Conservation (phyloP, 2,797 vertebrate genomes). For the Dermochelys coriacea region DNA sequence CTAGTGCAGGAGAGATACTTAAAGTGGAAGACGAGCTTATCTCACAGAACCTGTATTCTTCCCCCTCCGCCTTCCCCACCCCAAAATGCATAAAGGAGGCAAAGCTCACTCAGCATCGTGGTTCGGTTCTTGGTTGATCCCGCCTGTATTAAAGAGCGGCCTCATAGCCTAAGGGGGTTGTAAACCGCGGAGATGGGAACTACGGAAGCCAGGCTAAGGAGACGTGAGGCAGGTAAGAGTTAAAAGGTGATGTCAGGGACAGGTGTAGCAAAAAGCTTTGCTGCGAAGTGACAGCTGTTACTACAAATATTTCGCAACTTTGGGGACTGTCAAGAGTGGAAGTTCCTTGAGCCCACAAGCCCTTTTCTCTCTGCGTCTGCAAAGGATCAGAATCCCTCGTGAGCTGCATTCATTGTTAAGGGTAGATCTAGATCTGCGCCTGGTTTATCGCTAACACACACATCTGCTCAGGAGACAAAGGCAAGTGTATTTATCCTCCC, state of each 20-base stretch:
- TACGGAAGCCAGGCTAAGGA: not conserved
- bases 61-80: not conserved
- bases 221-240: not conserved
- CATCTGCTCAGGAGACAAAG: not conserved
- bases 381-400: accelerated
- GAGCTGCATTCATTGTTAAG: not conserved
- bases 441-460: accelerated
- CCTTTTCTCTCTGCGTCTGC: not conserved
- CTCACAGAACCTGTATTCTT: not conserved
- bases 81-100: not conserved
- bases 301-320: not conserved
- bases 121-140: not conserved
- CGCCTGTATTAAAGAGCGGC: not conserved
- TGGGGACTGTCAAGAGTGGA: accelerated
- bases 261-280: not conserved
- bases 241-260: not conserved
- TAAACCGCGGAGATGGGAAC: accelerated
- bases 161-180: not conserved
- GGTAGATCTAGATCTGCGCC: not conserved
- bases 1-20: not conserved
- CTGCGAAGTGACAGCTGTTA: not conserved
- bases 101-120: not conserved
- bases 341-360: accelerated
- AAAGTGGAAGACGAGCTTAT: not conserved
- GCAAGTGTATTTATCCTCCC: not conserved